Base-by-base conservation (phyloP, 2,113 vertebrate species). In the Engraulis encrasicolus region DNA sequence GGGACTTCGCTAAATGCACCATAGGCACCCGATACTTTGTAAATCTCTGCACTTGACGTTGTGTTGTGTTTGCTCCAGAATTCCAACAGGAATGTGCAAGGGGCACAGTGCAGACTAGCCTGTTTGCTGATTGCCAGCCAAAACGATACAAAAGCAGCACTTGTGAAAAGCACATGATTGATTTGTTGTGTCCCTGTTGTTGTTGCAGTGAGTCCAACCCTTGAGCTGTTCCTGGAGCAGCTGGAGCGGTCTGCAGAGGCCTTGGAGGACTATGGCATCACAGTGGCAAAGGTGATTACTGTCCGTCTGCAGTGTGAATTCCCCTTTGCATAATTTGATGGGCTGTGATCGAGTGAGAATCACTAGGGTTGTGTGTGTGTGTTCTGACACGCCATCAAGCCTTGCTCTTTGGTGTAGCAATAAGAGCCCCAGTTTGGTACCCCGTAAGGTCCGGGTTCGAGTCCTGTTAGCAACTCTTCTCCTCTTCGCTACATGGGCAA, bases 261-360 rank as follows among this genome's bases (percentile, higher is more conserved):
- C 2, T 94, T 99, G n/a, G 93, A 95, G 86, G 97, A 98, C 81
- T 99, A 97, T 50, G 98, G 97, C 0, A 92, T 99, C 84, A 93
- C 94, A 0, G 97, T 98, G 85, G 95, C 95, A 78, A 99, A 96
- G 96, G 98, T 99, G 92, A 89, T 74, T 14, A 34, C 66, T 7
- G 6, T 27, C 9, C 7, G 1, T n/a, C 40, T 45, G 40, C 3
- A 45, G 9, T 9, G 9, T 45, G 40, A 45, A 9, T 45, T 9
- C 3, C 3, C 40, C 40, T 45, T n/a, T n/a, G n/a, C n/a, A n/a
- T n/a, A n/a, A n/a, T n/a, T n/a, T n/a, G n/a, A n/a, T n/a, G n/a
- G n/a, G n/a, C n/a, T n/a, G n/a, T n/a, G n/a, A n/a, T n/a, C n/a
- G n/a, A n/a, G n/a, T n/a, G n/a, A n/a, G n/a, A n/a, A n/a, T n/a